A percentile compares a stretch with the other conserved stretches of the same genome.
Conservation (phyloP, 2,888 invertebrate genomes). For the Rutpela maculata region DNA sequence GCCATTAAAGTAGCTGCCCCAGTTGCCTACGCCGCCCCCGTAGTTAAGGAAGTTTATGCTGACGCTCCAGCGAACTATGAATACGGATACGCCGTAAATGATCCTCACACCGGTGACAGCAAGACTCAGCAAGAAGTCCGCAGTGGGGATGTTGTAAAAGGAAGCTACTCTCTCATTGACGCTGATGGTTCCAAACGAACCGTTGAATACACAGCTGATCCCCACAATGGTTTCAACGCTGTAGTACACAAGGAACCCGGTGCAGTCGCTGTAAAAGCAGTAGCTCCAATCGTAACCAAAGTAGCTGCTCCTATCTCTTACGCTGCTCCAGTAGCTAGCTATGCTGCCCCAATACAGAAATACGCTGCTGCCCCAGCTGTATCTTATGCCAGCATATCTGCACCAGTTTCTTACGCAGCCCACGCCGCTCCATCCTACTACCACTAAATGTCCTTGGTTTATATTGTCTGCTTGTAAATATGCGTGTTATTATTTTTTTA, state of each 20-base stretch:
- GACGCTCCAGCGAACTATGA: constrained; percentile 65
- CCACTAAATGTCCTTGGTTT: neutral
- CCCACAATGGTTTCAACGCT: constrained; percentile 76
- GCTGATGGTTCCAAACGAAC: constrained; percentile 75
- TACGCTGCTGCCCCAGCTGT: constrained; percentile 28
- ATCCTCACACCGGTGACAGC: constrained; percentile 74
- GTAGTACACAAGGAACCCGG: constrained; percentile 75
- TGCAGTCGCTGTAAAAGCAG: constrained; percentile 67
- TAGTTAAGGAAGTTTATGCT: constrained; percentile 56
- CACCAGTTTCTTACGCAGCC: neutral
- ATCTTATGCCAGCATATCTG: constrained; percentile 12
- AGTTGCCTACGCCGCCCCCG: constrained; percentile 41
- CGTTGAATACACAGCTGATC: constrained; percentile 76
- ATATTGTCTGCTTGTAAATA: constrained; percentile 6
- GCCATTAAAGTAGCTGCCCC: constrained; percentile 39
- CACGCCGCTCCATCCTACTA: constrained; percentile 17
- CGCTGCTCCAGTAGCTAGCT: constrained; percentile 44
- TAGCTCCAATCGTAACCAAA: constrained; percentile 72
- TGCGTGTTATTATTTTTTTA: constrained; percentile 1
- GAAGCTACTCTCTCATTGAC: constrained; percentile 75
- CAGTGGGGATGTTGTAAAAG: constrained; percentile 75
- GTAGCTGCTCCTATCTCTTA: constrained; percentile 53
- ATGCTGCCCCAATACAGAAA: constrained; percentile 40
- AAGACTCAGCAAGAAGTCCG: constrained; percentile 76
- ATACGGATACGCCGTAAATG: constrained; percentile 63